These are phyloP conservation scores for Reinhardtius hippoglossoides DNA, from an alignment of 2,113 vertebrate species.

Conservation along the genomic window DNA sequence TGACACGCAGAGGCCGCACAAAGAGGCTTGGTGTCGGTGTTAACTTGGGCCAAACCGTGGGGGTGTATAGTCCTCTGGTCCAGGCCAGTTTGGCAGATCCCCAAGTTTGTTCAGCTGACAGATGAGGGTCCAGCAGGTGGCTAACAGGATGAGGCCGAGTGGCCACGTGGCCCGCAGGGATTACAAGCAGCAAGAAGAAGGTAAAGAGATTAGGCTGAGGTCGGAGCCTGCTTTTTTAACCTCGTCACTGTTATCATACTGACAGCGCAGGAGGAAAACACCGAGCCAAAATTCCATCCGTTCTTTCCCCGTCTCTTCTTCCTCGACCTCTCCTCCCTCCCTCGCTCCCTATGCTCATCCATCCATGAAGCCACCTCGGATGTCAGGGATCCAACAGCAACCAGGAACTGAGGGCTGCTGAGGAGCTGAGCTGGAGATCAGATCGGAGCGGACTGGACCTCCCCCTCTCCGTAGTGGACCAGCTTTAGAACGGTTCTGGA, in stretches of 20 bases:
- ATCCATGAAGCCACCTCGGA: constrained; percentile 43
- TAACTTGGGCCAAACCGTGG: constrained; percentile 14
- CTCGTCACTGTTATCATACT: constrained; percentile 83
- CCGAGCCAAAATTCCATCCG: constrained; percentile 28
- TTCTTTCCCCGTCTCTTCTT: constrained; percentile 4
- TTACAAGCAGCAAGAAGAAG: constrained; percentile 89
- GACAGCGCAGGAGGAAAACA: constrained; percentile 28
- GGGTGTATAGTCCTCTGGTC: constrained; percentile 17
- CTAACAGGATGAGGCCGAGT: constrained; percentile 92
- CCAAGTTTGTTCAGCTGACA: constrained; percentile 77
- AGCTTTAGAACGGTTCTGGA: constrained; percentile 56
- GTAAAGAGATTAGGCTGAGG: constrained; percentile 91
- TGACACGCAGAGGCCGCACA: constrained; percentile 1
- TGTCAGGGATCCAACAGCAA: constrained; percentile 46
- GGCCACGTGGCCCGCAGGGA: constrained; percentile 86
- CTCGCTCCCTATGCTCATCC: constrained; percentile 37
- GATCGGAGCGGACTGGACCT: constrained; percentile 21
- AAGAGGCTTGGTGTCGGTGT: constrained; percentile 23
- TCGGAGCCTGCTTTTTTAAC: constrained; percentile 84
- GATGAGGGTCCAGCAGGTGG: constrained; percentile 88
- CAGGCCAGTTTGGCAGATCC: constrained; percentile 45
- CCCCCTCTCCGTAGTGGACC: constrained; percentile 35
- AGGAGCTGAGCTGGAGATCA: constrained; percentile 29
- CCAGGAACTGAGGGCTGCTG: constrained; percentile 45
- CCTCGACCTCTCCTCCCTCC: constrained; percentile 13